Evolutionary conservation across 2,113 vertebrate species (phyloP).

Genomic region (Holacanthus passer): DNA sequence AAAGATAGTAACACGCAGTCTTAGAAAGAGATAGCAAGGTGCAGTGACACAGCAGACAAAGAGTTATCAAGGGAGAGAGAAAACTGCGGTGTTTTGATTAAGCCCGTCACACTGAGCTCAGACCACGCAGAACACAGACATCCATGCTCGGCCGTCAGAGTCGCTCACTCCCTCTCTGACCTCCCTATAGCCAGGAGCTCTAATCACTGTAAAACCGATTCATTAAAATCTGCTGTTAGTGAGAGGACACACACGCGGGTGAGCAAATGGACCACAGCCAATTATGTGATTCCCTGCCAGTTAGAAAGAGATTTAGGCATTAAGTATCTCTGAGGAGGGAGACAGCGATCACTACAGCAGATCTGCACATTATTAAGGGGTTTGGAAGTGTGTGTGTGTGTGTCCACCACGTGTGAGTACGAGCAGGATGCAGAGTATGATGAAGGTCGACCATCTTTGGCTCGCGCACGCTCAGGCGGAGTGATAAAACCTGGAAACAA

Average conservation of each 20-base stretch:
- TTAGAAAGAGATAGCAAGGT: constrained; percentile 56
- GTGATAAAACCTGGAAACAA: constrained; percentile 8
- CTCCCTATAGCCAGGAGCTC: constrained; percentile 71
- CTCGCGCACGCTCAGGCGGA: neutral
- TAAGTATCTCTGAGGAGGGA: constrained; percentile 74
- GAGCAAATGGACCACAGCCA: constrained; percentile 82
- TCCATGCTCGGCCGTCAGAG: constrained; percentile 56
- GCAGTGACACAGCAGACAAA: constrained; percentile 60
- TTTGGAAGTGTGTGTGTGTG: constrained; percentile 34
- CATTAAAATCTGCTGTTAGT: constrained; percentile 83
- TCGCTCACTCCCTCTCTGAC: constrained; percentile 70
- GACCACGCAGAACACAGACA: constrained; percentile 41
- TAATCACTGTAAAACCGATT: constrained; percentile 82
- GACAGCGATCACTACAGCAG: constrained; percentile 69
- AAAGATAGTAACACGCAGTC: constrained; percentile 38
- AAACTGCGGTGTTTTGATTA: constrained; percentile 65
- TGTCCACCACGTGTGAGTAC: neutral
- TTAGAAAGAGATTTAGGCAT: constrained; percentile 80
- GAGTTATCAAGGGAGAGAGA: constrained; percentile 51
- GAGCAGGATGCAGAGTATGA: constrained; percentile 6
- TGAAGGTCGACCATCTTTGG: neutral
- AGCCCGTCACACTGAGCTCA: constrained; percentile 47
- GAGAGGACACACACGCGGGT: constrained; percentile 77
- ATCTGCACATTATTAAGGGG: constrained; percentile 61
- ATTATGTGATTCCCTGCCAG: constrained; percentile 82